A percentile compares a stretch with the other conserved stretches of the same genome.
These are phyloP conservation scores for Apomyelois bistriatella DNA, from an alignment of 2,888 invertebrate genomes.

Conservation along the genomic window DNA sequence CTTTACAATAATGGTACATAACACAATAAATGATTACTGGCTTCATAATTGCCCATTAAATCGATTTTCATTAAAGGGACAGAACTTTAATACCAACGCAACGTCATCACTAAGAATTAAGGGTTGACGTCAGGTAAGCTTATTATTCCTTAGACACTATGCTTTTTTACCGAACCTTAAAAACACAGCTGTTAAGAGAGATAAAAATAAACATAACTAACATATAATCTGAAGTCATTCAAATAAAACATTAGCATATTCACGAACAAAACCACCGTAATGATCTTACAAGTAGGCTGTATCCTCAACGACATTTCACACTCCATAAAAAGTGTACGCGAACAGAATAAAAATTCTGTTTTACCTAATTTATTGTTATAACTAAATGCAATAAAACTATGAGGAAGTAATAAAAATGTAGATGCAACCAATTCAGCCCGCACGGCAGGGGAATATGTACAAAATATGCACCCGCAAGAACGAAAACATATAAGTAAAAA, in stretches of 20 bases:
- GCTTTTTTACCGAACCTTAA: too few species aligned
- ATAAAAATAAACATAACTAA: too few species aligned
- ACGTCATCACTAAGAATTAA: too few species aligned
- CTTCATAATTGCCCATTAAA: too few species aligned
- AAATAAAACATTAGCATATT: neutral
- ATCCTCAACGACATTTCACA: neutral
- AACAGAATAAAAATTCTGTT: constrained; percentile 5
- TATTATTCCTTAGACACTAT: too few species aligned
- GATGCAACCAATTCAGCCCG: constrained; percentile 46
- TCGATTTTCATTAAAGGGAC: too few species aligned
- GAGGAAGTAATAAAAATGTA: constrained; percentile 57
- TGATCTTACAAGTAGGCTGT: neutral
- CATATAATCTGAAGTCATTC: too few species aligned
- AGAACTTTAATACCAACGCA: too few species aligned
- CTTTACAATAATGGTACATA: too few species aligned
- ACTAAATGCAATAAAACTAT: constrained; percentile 33
- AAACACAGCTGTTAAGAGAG: too few species aligned
- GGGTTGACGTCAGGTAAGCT: too few species aligned
- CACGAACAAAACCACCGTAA: neutral
- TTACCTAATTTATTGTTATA: constrained; percentile 25
- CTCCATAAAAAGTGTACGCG: constrained; percentile 5
- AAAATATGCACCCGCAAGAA: constrained; percentile 63
- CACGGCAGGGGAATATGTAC: constrained; percentile 51
- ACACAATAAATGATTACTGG: too few species aligned
- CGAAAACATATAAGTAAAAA: constrained; percentile 64